Conservation (phyloP, 1,140 invertebrate genomes). For the Papilio machaon region DNA sequence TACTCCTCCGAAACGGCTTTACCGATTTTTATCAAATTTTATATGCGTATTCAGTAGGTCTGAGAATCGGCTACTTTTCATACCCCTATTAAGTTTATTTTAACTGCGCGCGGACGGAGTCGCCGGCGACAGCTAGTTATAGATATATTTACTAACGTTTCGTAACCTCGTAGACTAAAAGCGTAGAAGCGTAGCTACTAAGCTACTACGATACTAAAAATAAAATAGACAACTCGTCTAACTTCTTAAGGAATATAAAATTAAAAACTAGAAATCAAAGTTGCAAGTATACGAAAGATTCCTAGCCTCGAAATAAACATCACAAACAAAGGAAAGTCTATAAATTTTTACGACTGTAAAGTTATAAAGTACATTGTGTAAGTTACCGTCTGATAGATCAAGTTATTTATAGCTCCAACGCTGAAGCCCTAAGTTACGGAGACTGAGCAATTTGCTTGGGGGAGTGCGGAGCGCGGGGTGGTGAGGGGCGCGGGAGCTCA, state of each 20-base stretch:
- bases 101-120: no score
- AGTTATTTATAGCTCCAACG: not conserved
- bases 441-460: constrained; percentile 17
- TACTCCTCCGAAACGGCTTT: no score
- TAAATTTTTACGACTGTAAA: constrained; percentile 21
- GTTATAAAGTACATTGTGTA: constrained; percentile 22
- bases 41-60: no score
- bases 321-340: constrained; percentile 17
- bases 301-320: not conserved
- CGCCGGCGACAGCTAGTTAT: no score
- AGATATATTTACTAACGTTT: no score
- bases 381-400: constrained; percentile 26
- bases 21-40: no score
- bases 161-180: no score
- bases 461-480: not conserved
- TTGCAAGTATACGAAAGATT: not conserved
- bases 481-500: not conserved
- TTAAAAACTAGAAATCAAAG: not conserved
- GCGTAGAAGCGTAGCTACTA: not conserved
- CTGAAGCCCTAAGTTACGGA: constrained; percentile 11
- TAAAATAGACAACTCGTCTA: not conserved
- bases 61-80: no score
- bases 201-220: not conserved
- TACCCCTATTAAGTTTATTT: no score
- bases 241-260: not conserved